Conservation (phyloP, 2,888 invertebrate species). For the Xestia c-nigrum region DNA sequence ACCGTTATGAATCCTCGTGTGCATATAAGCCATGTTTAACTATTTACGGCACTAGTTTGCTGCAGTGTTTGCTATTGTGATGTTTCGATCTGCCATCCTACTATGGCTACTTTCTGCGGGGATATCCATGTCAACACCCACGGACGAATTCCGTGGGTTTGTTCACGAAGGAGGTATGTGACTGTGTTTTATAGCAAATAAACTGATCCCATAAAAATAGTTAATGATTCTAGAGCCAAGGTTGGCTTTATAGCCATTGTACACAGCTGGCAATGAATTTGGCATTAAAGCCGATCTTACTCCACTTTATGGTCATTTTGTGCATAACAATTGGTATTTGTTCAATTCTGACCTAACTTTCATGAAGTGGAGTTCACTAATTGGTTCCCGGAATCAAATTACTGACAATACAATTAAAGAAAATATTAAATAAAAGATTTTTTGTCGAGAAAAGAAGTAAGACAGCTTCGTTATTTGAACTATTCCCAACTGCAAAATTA, state of each 20-base stretch:
- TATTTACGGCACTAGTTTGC: slow-evolving; percentile 74
- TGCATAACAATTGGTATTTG: background rate
- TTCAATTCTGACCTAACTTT: background rate
- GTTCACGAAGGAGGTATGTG: slow-evolving; percentile 78
- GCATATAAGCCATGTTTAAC: slow-evolving; percentile 81
- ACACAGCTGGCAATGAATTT: slow-evolving; percentile 30
- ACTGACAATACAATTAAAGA: background rate
- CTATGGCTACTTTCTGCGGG: slow-evolving; percentile 75
- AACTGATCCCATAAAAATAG: slow-evolving; percentile 44
- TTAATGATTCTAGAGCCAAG: slow-evolving; percentile 41
- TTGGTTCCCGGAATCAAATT: background rate
- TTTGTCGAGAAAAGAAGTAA: background rate
- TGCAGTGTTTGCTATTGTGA: slow-evolving; percentile 68
- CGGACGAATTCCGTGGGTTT: slow-evolving; percentile 77
- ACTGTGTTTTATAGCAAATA: slow-evolving; percentile 46
- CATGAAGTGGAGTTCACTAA: background rate
- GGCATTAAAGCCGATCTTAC: slow-evolving; percentile 23
- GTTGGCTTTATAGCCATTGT: slow-evolving; percentile 36
- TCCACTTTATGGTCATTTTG: slow-evolving; percentile 3
- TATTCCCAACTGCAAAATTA: background rate
- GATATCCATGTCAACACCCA: slow-evolving; percentile 70
- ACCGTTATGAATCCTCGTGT: slow-evolving; percentile 76
- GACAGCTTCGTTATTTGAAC: too few relatives aligned
- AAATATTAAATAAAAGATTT: background rate
- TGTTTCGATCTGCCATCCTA: slow-evolving; percentile 71